These are phyloP conservation scores for Physeter macrocephalus DNA, from an alignment of 2,113 vertebrate genomes.

Conservation along the genomic window DNA sequence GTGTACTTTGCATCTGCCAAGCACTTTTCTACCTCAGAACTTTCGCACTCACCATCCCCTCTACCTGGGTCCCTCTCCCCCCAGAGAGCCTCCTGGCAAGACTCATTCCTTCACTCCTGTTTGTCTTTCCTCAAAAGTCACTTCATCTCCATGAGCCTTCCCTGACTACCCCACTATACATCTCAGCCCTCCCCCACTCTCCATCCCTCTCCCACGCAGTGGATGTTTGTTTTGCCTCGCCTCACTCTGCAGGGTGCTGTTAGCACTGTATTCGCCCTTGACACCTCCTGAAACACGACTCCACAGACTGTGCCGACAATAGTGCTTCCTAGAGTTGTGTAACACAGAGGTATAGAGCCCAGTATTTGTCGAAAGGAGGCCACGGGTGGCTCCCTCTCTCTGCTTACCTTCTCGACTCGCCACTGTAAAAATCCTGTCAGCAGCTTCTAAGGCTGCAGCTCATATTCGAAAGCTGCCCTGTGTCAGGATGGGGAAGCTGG, in stretches of 20 bases:
- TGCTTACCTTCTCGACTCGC: not conserved
- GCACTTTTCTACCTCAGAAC: not conserved
- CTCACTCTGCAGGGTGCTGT: not conserved
- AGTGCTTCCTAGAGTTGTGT: not conserved
- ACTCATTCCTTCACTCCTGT: not conserved
- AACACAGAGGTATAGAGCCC: not conserved
- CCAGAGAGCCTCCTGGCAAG: not conserved
- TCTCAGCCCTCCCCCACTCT: not conserved
- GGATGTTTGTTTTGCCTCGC: not conserved
- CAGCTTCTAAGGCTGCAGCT: not conserved
- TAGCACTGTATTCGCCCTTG: not conserved
- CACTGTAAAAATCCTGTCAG: not conserved
- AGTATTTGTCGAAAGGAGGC: not conserved
- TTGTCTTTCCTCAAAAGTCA: not conserved
- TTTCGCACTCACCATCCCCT: not conserved
- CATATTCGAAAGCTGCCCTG: not conserved
- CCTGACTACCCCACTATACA: not conserved
- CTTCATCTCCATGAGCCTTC: not conserved
- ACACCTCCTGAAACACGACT: not conserved
- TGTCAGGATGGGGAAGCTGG: not conserved
- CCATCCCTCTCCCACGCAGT: not conserved
- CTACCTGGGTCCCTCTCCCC: not conserved
- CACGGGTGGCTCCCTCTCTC: not conserved
- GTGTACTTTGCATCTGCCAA: not conserved
- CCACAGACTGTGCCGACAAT: not conserved